These are phyloP conservation scores for Drosophila nigricruria DNA, from an alignment of 2,888 invertebrate genomes.

Conservation along the genomic window DNA sequence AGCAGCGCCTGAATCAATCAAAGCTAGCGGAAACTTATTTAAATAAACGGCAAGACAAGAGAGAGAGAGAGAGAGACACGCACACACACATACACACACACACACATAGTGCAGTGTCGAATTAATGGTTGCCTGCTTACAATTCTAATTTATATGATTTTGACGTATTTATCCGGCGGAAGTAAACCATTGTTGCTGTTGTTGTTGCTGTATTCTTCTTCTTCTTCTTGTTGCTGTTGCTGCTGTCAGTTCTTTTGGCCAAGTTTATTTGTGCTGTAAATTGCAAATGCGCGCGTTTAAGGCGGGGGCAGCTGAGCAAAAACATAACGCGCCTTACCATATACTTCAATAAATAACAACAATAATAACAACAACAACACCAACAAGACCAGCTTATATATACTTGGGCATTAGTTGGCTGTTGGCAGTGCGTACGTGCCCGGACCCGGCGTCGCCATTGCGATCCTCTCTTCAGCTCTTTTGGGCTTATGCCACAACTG, in stretches of 20 bases:
- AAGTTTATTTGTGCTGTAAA: slow-evolving; percentile 75
- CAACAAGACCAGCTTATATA: slow-evolving; percentile 38
- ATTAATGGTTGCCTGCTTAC: slow-evolving; percentile 32
- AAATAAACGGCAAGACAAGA: slow-evolving; percentile 25
- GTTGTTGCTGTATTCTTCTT: slow-evolving; percentile 23
- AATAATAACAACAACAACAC: slow-evolving; percentile 45
- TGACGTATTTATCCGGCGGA: slow-evolving; percentile 81
- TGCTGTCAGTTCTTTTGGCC: slow-evolving; percentile 48
- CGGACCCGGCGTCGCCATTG: slow-evolving; percentile 74
- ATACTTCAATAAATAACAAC: slow-evolving; percentile 73
- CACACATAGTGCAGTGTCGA: neutral
- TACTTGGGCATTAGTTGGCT: slow-evolving; percentile 68
- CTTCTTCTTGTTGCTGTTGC: slow-evolving; percentile 21
- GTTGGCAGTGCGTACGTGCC: slow-evolving; percentile 68
- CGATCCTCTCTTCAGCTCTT: slow-evolving; percentile 52
- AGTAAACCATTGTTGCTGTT: slow-evolving; percentile 69
- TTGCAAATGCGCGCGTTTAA: slow-evolving; percentile 70
- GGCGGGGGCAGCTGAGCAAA: slow-evolving; percentile 22
- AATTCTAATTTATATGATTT: slow-evolving; percentile 73
- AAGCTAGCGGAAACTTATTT: slow-evolving; percentile 58
- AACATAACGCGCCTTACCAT: slow-evolving; percentile 54
- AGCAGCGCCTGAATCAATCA: slow-evolving; percentile 48
- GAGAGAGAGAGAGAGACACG: neutral
- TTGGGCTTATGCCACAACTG: slow-evolving; percentile 46
- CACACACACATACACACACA: slow-evolving; percentile 4